phyloP scores from a whole-genome alignment of 2,113 vertebrate genomes.

The Bubo scandiacus region DNA sequence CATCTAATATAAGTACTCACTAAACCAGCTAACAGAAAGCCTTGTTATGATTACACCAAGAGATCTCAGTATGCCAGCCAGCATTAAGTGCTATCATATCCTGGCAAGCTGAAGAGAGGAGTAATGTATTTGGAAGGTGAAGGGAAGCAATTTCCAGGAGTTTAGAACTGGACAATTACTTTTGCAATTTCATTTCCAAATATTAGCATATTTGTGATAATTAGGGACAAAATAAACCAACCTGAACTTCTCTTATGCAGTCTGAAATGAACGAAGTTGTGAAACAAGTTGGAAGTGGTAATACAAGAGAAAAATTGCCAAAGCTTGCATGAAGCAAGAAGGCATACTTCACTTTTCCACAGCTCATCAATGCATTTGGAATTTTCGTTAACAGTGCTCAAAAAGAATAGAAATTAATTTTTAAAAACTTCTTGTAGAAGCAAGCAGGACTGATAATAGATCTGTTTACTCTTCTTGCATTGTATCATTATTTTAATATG shows the following conservation, averaged over 20 bases:
- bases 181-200: background rate
- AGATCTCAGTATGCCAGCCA: background rate
- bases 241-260: background rate
- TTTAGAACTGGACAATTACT: background rate
- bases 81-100: background rate
- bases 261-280: background rate
- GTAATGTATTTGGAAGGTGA: background rate
- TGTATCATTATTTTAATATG: background rate
- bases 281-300: background rate
- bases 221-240: background rate
- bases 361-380: background rate
- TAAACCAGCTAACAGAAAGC: background rate
- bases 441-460: background rate
- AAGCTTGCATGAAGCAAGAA: background rate
- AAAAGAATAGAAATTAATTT: background rate
- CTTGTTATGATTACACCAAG: background rate
- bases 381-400: background rate
- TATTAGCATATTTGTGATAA: background rate
- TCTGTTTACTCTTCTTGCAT: background rate
- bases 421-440: background rate
- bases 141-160: background rate
- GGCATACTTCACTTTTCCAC: background rate
- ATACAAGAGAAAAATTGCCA: background rate
- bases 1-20: background rate
- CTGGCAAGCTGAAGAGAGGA: background rate